Base-by-base conservation (phyloP, 2,888 invertebrate species). In the Hesperia comma region DNA sequence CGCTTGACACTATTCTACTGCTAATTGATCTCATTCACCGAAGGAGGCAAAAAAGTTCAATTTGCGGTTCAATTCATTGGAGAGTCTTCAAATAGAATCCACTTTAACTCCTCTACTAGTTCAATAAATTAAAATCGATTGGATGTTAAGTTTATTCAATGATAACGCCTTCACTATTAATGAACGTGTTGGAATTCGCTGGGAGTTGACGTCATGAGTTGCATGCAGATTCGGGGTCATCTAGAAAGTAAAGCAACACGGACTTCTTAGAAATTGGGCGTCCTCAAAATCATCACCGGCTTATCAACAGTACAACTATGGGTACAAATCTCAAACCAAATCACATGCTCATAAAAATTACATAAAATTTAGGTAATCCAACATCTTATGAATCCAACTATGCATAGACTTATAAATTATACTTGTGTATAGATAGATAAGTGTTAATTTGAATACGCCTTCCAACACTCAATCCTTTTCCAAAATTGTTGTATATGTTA, bases 171-270 rank as follows among this genome's bases (percentile, higher is more conserved):
- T 19, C 19, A 19, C 49, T 19, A 17, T 19, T 49, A 49, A 19
- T 49, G 10, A 49, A 49, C 19, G 10, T 49, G 19, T 19, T 10
- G 19, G 49, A 46, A 49, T 49, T 33, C 32, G n/a, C 7, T 32
- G n/a, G 6, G 1, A 55, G 33, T 15, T 55, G 33, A 32, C 55
- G 55, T 55, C 15, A 32, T 32, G 10, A 19, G 8, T 26, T 55
- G n/a, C 32, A 21, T 62, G 12, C 21, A 53, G 21, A 21, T 49
- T 49, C 12, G 49, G 33, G 61, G 55, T 49, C 10, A 19, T 49
- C 49, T 49, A 49, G 49, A 19, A 49, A 49, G 19, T 49, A 19
- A 49, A 49, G 19, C 17, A 19, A 49, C 8, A 49, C 17, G 19
- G 19, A 8, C 19, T 49, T 49, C 12, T 49, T 19, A 19, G 10